Evolutionary conservation across 1,140 invertebrate species (phyloP).

Genomic region (Cephus cinctus): DNA sequence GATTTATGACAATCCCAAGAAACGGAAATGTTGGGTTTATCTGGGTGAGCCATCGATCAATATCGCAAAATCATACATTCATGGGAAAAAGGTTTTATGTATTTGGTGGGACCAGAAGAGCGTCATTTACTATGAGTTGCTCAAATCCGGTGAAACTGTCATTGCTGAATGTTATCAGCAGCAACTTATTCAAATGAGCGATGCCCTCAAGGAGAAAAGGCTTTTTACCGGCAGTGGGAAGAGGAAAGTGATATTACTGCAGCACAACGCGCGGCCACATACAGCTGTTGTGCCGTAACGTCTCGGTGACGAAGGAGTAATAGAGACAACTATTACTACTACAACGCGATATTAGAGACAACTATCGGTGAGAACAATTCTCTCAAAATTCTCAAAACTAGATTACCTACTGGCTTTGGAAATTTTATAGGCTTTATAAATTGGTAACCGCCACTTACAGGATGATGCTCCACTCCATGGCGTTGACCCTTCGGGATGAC

Average conservation of each 20-base stretch:
- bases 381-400: background rate
- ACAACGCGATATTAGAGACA: too few relatives aligned
- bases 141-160: constrained; percentile 22
- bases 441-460: too few relatives aligned
- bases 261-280: background rate
- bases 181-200: constrained; percentile 21
- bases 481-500: too few relatives aligned
- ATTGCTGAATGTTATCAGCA: constrained; percentile 17
- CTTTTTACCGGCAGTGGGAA: background rate
- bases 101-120: constrained; percentile 22
- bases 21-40: constrained; percentile 3
- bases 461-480: too few relatives aligned
- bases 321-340: too few relatives aligned
- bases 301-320: background rate
- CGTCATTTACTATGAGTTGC: constrained; percentile 24
- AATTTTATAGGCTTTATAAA: too few relatives aligned
- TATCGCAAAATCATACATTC: constrained; percentile 19
- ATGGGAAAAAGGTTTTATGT: constrained; percentile 12
- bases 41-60: constrained; percentile 12
- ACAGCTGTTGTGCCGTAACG: background rate
- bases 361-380: background rate
- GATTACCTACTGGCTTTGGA: too few relatives aligned
- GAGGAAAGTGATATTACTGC: background rate
- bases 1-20: background rate
- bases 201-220: background rate